Evolutionary conservation across 2,113 vertebrate genomes (phyloP).

Genomic region (Cariama cristata): DNA sequence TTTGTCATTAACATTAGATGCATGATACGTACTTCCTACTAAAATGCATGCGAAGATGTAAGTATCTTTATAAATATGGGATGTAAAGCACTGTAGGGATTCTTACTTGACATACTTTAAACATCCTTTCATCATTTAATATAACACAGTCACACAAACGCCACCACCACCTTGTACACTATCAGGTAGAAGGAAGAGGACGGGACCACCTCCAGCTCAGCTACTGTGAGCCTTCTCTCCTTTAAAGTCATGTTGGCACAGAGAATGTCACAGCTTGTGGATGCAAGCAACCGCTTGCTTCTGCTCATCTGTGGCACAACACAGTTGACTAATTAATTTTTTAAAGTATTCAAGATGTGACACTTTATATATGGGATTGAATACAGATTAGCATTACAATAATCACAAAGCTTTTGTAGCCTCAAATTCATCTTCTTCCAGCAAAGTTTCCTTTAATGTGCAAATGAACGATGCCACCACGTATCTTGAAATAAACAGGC

Average conservation of each 20-base stretch:
- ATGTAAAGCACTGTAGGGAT: not conserved
- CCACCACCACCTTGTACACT: not conserved
- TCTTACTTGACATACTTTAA: not conserved
- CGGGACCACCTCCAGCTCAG: not conserved
- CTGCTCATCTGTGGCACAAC: slow-evolving; percentile 37
- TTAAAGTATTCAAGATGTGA: slow-evolving; percentile 21
- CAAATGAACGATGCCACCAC: not conserved
- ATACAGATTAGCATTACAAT: slow-evolving; percentile 62
- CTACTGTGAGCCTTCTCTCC: not conserved
- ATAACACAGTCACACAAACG: not conserved
- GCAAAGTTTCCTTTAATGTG: slow-evolving; percentile 39
- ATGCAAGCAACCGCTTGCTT: slow-evolving; percentile 2
- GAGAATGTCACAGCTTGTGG: slow-evolving; percentile 25
- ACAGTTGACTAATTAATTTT: slow-evolving; percentile 61
- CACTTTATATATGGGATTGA: slow-evolving; percentile 20
- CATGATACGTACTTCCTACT: not conserved
- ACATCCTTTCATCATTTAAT: not conserved
- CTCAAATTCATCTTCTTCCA: not conserved
- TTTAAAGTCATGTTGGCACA: not conserved
- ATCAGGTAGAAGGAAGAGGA: not conserved
- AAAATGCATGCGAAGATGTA: not conserved
- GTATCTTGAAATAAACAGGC: slow-evolving; percentile 13
- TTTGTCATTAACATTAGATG: not conserved
- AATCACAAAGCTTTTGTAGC: slow-evolving; percentile 14
- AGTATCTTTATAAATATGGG: not conserved